Conservation (phyloP, 2,113 vertebrate species). For the Nothocercus julius region DNA sequence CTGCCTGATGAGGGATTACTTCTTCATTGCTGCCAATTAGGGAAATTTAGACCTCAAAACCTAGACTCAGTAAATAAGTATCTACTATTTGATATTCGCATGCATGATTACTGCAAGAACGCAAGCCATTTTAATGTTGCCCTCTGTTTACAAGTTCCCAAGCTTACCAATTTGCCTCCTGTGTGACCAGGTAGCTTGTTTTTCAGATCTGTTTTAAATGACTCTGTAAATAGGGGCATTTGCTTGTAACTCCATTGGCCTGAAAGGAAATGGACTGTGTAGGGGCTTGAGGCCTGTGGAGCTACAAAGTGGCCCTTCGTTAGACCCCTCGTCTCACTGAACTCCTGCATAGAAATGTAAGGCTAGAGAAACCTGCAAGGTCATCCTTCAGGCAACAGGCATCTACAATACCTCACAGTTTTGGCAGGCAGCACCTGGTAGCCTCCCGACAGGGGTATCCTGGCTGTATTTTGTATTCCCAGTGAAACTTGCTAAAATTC, state of each 20-base stretch:
- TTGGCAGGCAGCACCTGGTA: not conserved
- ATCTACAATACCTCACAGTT: not conserved
- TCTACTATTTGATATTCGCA: not conserved
- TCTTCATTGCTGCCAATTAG: slow-evolving; percentile 39
- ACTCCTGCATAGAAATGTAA: not conserved
- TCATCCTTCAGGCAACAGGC: not conserved
- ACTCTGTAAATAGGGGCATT: not conserved
- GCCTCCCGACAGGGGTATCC: not conserved
- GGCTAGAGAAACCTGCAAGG: not conserved
- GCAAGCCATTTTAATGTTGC: not conserved
- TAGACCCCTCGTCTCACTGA: not conserved
- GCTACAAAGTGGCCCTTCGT: not conserved
- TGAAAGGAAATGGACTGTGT: not conserved
- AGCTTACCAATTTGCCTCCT: not conserved
- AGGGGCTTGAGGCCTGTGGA: not conserved
- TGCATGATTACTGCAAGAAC: not conserved
- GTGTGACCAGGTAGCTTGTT: not conserved
- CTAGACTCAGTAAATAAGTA: not conserved
- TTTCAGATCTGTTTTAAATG: not conserved
- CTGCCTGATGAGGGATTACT: slow-evolving; percentile 8
- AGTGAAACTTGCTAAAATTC: not conserved
- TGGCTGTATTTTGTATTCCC: not conserved
- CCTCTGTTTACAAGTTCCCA: not conserved
- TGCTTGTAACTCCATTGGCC: not conserved
- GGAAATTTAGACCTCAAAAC: not conserved